A percentile compares a stretch with the other conserved stretches of the same genome.
phyloP scores from a whole-genome alignment of 2,113 vertebrate genomes.

The Vulpes ferrilata region DNA sequence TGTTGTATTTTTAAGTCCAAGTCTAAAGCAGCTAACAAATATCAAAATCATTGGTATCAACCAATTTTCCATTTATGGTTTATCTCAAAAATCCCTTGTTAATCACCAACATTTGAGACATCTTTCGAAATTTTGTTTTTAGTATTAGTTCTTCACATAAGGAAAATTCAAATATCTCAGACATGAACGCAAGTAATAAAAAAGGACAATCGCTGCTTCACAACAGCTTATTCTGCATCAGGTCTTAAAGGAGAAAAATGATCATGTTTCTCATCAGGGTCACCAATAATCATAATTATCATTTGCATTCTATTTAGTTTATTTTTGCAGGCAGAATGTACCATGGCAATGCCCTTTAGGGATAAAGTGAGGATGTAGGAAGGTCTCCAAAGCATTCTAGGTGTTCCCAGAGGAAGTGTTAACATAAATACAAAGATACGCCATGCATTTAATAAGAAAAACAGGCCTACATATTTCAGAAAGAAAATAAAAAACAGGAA shows the following conservation, averaged over 20 bases:
- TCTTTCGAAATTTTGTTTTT: neutral
- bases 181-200: neutral
- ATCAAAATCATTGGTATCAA: conserved; percentile 2
- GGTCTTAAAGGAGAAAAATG: neutral
- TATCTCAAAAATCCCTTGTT: conserved; percentile 18
- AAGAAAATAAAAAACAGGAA: conserved; percentile 50
- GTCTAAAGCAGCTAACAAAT: conserved; percentile 19
- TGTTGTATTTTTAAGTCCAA: neutral
- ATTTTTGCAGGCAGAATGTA: neutral
- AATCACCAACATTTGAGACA: neutral
- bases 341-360: neutral
- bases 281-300: neutral
- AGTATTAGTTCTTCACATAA: neutral
- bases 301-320: conserved; percentile 27
- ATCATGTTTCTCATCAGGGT: neutral
- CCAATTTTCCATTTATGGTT: neutral
- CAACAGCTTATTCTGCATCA: neutral
- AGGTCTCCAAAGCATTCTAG: conserved; percentile 19
- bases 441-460: conserved; percentile 33
- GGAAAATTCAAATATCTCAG: neutral
- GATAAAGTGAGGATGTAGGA: neutral
- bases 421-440: neutral
- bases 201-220: neutral
- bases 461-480: neutral
- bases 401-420: neutral